Evolutionary conservation across 2,888 invertebrate genomes (phyloP), one percentile per base, ranked within the genome.

Genomic region (Malthinus seriepunctatus): DNA sequence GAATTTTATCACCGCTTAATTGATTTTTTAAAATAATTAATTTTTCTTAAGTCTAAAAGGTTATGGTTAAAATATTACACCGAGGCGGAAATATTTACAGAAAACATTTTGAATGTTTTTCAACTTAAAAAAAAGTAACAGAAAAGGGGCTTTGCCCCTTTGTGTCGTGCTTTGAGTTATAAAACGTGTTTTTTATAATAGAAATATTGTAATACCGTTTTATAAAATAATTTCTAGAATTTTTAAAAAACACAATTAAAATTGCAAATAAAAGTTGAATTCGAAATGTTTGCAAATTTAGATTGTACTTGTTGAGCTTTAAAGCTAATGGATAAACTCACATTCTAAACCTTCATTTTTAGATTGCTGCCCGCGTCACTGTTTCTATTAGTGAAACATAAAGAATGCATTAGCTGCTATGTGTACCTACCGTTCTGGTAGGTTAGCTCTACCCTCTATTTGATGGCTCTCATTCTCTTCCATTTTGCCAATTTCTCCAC

Each of bases 361-460:
- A 70, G 68, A 71, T 71, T 72, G 72, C 71, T 66, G 67, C 63
- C 69, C 72, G 71, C 72, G 72, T 73, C 71, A 72, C 71, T 73
- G 73, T 73, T 73, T 73, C 75, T 75, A 75, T 75, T 75, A 74
- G 71, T 69, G 73, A 72, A 74, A 75, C 75, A 75, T 75, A 75
- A 75, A 75, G 75, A 75, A 73, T 74, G 75, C 75, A 75, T 75
- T 75, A 74, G 73, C 71, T 70, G 68, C 72, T 71, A 73, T 73
- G 71, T 75, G 73, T 75, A 73, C 71, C 70, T 70, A 73, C 71
- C 67, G 74, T 72, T 73, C 70, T 74, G 74, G 70, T 73, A 73
- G 71, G 73, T 74, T 74, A 74, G 67, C 69, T 71, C 68, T 70
- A 69, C 69, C 68, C 71, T 71, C 66, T 71, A 70, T 70, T 71